A percentile compares a stretch with the other conserved stretches of the same genome.
These are phyloP conservation scores for Torymus texanus DNA, from an alignment of 2,888 invertebrate species.

Conservation along the genomic window DNA sequence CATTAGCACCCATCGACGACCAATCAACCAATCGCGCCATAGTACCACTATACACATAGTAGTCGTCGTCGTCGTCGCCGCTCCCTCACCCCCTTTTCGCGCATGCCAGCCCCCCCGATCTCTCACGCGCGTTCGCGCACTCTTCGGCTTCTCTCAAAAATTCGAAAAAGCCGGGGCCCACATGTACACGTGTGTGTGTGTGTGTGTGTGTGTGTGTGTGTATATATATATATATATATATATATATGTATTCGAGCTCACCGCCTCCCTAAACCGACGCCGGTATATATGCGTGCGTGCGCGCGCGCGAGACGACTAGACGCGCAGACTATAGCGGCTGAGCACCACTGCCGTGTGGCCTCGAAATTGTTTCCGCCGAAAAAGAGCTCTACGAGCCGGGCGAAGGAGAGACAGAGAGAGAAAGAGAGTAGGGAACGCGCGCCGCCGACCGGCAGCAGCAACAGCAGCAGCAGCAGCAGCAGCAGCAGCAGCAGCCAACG, in stretches of 20 bases:
- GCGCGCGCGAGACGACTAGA: background rate
- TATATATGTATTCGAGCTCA: no score
- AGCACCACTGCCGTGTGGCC: slow-evolving; percentile 67
- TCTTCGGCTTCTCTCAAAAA: background rate
- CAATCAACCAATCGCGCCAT: no score
- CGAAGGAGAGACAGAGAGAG: slow-evolving; percentile 7
- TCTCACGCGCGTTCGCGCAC: no score
- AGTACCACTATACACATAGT: no score
- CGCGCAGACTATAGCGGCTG: slow-evolving; percentile 50
- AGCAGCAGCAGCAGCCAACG: slow-evolving; percentile 22
- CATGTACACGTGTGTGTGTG: background rate
- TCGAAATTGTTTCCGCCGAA: slow-evolving; percentile 69
- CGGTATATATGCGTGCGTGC: slow-evolving; percentile 9
- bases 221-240: no score
- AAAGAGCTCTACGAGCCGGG: slow-evolving; percentile 57
- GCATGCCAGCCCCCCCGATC: no score
- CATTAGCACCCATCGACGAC: no score
- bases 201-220: no score
- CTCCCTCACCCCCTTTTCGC: no score
- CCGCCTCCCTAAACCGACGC: background rate
- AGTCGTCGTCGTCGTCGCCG: no score
- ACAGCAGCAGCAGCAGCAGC: background rate
- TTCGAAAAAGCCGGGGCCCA: background rate
- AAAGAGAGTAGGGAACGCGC: background rate
- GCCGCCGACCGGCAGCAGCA: background rate